phyloP scores from a whole-genome alignment of 2,888 invertebrate genomes.

The Monoplex corrugatus region DNA sequence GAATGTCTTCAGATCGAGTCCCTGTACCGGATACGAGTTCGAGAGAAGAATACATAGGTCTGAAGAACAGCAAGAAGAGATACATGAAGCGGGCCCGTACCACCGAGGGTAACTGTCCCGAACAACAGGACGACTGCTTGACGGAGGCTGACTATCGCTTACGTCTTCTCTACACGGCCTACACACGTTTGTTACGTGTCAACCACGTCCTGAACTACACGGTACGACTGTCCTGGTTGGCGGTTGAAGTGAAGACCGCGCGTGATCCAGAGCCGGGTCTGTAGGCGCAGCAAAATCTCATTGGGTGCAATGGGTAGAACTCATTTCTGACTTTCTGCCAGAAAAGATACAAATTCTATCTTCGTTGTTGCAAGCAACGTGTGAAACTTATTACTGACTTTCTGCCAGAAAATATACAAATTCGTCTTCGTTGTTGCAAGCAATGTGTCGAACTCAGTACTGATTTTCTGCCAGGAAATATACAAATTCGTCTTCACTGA shows the following conservation, averaged over 20 bases:
- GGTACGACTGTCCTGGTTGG: conserved; percentile 35
- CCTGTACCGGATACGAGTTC: not conserved
- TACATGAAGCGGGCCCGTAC: not conserved
- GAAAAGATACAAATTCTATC: too few species aligned
- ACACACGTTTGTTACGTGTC: not conserved
- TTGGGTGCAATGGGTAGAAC: too few species aligned
- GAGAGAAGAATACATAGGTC: not conserved
- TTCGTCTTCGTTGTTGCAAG: too few species aligned
- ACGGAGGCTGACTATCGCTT: conserved; percentile 3
- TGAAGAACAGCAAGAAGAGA: not conserved
- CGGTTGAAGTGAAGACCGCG: not conserved
- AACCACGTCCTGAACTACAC: conserved; percentile 42
- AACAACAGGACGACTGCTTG: not conserved
- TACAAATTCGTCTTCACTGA: too few species aligned
- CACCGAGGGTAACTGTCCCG: not conserved
- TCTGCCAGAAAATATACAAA: too few species aligned
- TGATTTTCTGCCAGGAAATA: too few species aligned
- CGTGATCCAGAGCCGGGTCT: too few species aligned
- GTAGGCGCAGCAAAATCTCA: too few species aligned
- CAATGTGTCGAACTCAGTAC: too few species aligned
- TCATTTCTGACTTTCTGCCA: too few species aligned
- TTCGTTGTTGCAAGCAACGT: too few species aligned
- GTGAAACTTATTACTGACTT: too few species aligned
- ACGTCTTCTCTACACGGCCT: conserved; percentile 41
- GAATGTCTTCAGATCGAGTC: conserved; percentile 2